Evolutionary conservation across 2,888 invertebrate species (phyloP).

Genomic region (Acronicta aceris): DNA sequence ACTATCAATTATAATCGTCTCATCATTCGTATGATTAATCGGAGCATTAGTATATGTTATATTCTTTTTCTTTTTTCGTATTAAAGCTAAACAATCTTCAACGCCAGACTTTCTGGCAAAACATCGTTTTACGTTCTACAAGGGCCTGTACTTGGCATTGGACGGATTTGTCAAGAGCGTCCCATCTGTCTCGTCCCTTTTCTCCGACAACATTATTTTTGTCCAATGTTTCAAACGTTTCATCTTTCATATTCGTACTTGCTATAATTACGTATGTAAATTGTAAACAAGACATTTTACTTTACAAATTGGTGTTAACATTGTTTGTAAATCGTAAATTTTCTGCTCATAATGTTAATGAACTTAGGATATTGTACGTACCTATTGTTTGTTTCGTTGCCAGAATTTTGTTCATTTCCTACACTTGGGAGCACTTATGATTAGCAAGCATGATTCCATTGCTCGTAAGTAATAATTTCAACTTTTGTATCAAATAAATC

Average conservation of each 20-base stretch:
- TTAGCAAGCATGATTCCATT: slow-evolving; percentile 11
- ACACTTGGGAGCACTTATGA: slow-evolving; percentile 11
- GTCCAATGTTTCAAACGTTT: slow-evolving; percentile 7
- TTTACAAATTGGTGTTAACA: slow-evolving; percentile 26
- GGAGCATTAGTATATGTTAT: neutral
- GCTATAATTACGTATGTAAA: slow-evolving; percentile 44
- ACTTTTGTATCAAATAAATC: slow-evolving; percentile 5
- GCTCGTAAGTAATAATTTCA: slow-evolving; percentile 24
- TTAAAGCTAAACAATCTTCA: slow-evolving; percentile 10
- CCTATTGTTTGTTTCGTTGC: slow-evolving; percentile 41
- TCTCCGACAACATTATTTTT: slow-evolving; percentile 8
- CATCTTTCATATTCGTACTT: slow-evolving; percentile 15
- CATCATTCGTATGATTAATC: slow-evolving; percentile 1
- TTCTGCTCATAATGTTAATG: slow-evolving; percentile 42
- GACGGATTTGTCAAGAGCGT: slow-evolving; percentile 39
- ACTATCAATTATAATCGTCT: too few species aligned
- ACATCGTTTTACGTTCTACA: slow-evolving; percentile 23
- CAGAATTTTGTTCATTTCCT: slow-evolving; percentile 35
- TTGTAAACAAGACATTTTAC: slow-evolving; percentile 55
- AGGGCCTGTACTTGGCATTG: slow-evolving; percentile 59
- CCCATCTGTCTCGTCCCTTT: slow-evolving; percentile 24
- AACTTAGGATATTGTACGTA: slow-evolving; percentile 39
- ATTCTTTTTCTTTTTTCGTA: too few species aligned
- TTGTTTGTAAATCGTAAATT: slow-evolving; percentile 45
- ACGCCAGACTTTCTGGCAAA: slow-evolving; percentile 37